Conservation (phyloP, 2,888 invertebrate species). For the Acanthosepion esculentum region DNA sequence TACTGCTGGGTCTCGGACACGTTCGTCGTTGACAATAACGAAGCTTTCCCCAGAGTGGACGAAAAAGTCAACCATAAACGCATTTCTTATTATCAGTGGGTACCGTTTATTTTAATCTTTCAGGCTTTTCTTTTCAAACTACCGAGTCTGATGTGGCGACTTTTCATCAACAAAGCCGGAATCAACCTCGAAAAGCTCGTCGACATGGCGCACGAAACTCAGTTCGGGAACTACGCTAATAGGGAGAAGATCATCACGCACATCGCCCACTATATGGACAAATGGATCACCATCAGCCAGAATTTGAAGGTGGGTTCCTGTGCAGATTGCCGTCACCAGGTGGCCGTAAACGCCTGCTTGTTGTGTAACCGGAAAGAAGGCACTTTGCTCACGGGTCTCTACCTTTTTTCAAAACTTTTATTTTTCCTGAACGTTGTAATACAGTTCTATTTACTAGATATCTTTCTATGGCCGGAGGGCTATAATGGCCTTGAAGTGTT, state of each 20-base stretch:
- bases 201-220: conserved; percentile 65
- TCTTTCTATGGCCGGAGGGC: conserved; percentile 67
- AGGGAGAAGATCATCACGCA: conserved; percentile 64
- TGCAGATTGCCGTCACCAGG: conserved; percentile 60
- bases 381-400: conserved; percentile 66
- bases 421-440: conserved; percentile 65
- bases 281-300: conserved; percentile 66
- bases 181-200: conserved; percentile 65
- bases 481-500: conserved; percentile 64
- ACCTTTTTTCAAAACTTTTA: conserved; percentile 64
- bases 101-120: conserved; percentile 68
- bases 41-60: conserved; percentile 64
- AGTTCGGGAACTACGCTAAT: conserved; percentile 66
- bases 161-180: conserved; percentile 66
- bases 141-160: conserved; percentile 68
- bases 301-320: conserved; percentile 64
- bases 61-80: conserved; percentile 61
- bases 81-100: conserved; percentile 70
- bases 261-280: conserved; percentile 65
- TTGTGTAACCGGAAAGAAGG: conserved; percentile 68
- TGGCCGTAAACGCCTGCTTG: conserved; percentile 56
- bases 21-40: conserved; percentile 68
- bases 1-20: conserved; percentile 72
- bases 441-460: conserved; percentile 69
- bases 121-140: conserved; percentile 70